These are phyloP conservation scores for Catamblyrhynchus diadema DNA, from an alignment of 2,797 vertebrate genomes.

Conservation along the genomic window DNA sequence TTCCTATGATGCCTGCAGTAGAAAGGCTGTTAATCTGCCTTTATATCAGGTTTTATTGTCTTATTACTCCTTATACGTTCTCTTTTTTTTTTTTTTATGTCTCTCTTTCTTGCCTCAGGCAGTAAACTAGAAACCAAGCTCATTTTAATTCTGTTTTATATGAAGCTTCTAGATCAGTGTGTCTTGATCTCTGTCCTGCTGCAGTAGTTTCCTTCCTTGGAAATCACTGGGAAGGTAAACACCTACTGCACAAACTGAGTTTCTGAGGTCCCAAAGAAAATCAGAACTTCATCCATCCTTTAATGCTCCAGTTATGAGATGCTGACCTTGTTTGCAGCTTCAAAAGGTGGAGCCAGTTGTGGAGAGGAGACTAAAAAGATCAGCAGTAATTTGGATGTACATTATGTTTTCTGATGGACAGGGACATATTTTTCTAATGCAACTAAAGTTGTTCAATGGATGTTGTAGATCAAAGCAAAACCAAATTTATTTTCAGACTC, in stretches of 20 bases:
- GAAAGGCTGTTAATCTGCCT: neutral
- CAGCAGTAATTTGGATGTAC: neutral
- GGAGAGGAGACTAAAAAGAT: neutral
- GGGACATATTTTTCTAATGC: neutral
- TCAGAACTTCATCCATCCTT: neutral
- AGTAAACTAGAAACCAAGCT: neutral
- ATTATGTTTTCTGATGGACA: neutral
- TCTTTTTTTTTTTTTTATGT: neutral
- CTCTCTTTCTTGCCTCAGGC: neutral
- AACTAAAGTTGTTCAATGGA: neutral
- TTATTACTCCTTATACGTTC: neutral
- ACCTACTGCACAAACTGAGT: neutral
- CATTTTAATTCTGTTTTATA: neutral
- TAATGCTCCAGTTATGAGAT: accelerated
- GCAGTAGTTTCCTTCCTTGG: neutral
- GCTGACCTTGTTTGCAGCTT: neutral
- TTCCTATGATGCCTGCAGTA: neutral
- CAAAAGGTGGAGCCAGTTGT: neutral
- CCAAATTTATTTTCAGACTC: neutral
- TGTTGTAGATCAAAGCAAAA: neutral
- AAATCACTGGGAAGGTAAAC: neutral
- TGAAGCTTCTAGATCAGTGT: neutral
- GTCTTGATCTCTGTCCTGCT: neutral
- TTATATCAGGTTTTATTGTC: neutral
- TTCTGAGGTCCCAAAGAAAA: neutral